These are phyloP conservation scores for Drosophila mojavensis DNA, from an alignment of 1,140 invertebrate genomes.

Conservation along the genomic window DNA sequence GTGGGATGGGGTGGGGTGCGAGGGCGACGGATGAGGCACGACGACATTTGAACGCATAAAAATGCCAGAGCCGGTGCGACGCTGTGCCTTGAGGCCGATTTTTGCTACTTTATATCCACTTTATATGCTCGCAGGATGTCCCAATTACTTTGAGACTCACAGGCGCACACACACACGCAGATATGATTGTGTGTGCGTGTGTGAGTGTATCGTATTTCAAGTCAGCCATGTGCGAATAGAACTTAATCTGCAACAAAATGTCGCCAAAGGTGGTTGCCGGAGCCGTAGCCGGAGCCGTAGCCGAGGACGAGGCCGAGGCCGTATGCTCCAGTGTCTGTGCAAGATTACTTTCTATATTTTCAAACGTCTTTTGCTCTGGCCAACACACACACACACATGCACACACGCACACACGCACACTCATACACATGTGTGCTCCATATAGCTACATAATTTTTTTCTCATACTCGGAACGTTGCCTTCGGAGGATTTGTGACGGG, in stretches of 20 bases:
- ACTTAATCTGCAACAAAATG: slow-evolving; percentile 84
- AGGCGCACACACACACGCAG: slow-evolving; percentile 28
- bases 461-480: slow-evolving; percentile 59
- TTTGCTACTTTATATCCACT: slow-evolving; percentile 81
- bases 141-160: slow-evolving; percentile 77
- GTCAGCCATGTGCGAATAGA: slow-evolving; percentile 84
- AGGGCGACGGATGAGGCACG: slow-evolving; percentile 67
- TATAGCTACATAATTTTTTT: slow-evolving; percentile 78
- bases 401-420: slow-evolving; percentile 8
- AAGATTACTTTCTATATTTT: slow-evolving; percentile 83
- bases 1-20: neutral
- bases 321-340: slow-evolving; percentile 40
- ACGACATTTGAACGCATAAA: slow-evolving; percentile 80
- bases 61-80: slow-evolving; percentile 69
- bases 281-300: too few relatives aligned
- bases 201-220: slow-evolving; percentile 82
- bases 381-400: slow-evolving; percentile 11
- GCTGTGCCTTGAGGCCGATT: slow-evolving; percentile 68
- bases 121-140: slow-evolving; percentile 82
- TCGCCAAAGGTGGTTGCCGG: slow-evolving; percentile 79
- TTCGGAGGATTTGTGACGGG: slow-evolving; percentile 83
- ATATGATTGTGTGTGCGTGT: slow-evolving; percentile 23
- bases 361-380: slow-evolving; percentile 52
- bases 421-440: slow-evolving; percentile 33
- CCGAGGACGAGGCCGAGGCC: slow-evolving; percentile 1